Base-by-base conservation (phyloP, 2,113 vertebrate genomes). In the Neodontobutis hainanensis region DNA sequence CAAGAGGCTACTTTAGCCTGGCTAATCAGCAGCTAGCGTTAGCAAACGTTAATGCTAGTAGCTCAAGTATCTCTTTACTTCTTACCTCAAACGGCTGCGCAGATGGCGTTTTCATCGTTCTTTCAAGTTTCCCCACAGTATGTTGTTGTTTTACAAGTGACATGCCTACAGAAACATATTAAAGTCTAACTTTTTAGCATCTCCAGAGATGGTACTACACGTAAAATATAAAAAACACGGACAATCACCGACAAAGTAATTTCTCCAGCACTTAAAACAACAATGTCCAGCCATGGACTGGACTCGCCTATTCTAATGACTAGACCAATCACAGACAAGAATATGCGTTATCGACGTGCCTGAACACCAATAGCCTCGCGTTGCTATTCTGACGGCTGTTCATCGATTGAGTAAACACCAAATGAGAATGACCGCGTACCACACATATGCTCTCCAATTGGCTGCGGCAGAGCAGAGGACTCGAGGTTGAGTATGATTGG, bases 261-360 rank as follows among this genome's bases (percentile, higher is more conserved):
- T 90, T 90, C 92, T 89, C 75, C 68, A 86, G 86, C 90, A 90
- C 89, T 92, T 90, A 90, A 87, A 92, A 93, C 91, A 92, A 93
- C 91, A 93, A 92, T 90, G 91, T 92, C 92, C 91, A 92, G 65
- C 79, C 32, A 83, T 45, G 59, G 8, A 32, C 4, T 68, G 34
- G 32, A 40, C 3, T 70, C 88, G 80, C 81, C 91, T 91, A 84
- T 73, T 46, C 16, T 10, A 32, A 14, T 0, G 0, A 2, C 45
- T 5, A 2, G 47, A 3, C 92, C 89, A 94, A 92, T 92, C 69
- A 62, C 8, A 19, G 43, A n/a, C 2, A 0, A 19, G 61, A 0
- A 4, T 6, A 2, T 1, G 0, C 0, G 32, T 45, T 0, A 77
- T 5, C 50, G 87, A 70, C 75, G 8, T 1, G 0, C 0, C 0